Evolutionary conservation across 2,888 invertebrate species (phyloP), one percentile per base, ranked within the genome.

Genomic region (Phorcus lineatus): DNA sequence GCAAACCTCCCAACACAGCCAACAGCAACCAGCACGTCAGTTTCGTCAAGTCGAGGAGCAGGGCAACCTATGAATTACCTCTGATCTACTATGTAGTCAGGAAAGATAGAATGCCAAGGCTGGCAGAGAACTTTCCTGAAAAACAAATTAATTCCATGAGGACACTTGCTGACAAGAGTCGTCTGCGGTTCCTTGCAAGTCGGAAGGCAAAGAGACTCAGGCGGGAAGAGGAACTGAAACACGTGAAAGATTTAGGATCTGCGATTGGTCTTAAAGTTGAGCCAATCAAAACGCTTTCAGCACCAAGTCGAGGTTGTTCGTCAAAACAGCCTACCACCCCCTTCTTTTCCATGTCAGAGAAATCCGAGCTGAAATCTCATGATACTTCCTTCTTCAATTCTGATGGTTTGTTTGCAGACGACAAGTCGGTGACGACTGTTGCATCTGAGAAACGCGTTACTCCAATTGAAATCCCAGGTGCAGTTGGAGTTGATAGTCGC

Each of bases 261-360:
- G 47, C 40, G 19, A 52, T 74, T n/a, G 74, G 74, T 17, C 74
- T 74, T 74, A 74, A 52, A 74, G 47, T 74, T 53, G 74, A 74
- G 52, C 74, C 47, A 17, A 74, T 74, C 16, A 74, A 52, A 52
- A 24, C 74, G 4, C 40, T 52, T 16, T 3, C 52, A 6, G 24
- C 53, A 17, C 19, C 47, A 22, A 24, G 28, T 6, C 13, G 24
- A 13, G 24, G 47, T 13, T 74, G 52, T 11, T 24, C 19, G 13
- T 74, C 74, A 2, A 74, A 52, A 17, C 74, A 52, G 9, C 74
- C 40, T 19, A 74, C 74, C 24, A 74, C 74, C 22, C 74, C 74
- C 9, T 40, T 74, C 13, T 28, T 28, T 6, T 74, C 74, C 16
- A 19, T 74, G 19, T 74, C 74, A 0, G 74, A 74, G 52, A 74